Evolutionary conservation across 2,888 invertebrate genomes (phyloP), one percentile per base, ranked within the genome.

Genomic region (Phymatocera aterrima): DNA sequence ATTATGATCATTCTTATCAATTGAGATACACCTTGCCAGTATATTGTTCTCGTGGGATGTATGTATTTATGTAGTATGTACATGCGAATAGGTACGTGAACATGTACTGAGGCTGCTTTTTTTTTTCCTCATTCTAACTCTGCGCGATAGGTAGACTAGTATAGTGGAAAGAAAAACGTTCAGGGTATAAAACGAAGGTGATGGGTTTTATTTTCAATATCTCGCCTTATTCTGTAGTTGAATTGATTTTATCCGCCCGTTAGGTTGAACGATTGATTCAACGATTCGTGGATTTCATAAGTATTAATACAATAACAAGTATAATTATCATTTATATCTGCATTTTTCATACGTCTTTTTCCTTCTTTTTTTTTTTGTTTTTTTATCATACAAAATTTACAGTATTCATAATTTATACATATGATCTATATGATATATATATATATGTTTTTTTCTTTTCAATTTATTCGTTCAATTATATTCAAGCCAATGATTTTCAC

Each of bases 51-150:
- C 2, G 24, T 60, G 12, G 24, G 15, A 43, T 43, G 43, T 43
- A 12, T 43, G 43, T 24, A 24, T 24, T 12, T 57, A 15, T 57
- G 54, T 5, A 43, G 46, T 46, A n/a, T 46, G 46, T 46, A 80
- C 80, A 82, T 81, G 79, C 81, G 80, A n/a, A n/a, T n/a, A n/a
- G n/a, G n/a, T n/a, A n/a, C n/a, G n/a, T n/a, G n/a, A n/a, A n/a
- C n/a, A n/a, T 64, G 81, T 82, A 70, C 10, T 74, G n/a, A 21
- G 72, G 80, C 77, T 72, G 40, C 18, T 51, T 82, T 68, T 77
- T 54, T 80, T 79, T 57, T 54, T 80, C 37, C 70, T 72, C 77
- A 80, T 79, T 74, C 57, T 78, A 51, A 40, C 77, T 61, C 74
- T 64, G 57, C 28, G 61, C 34, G 37, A 31, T 6, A 37, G 37